Evolutionary conservation across 2,797 vertebrate genomes (phyloP), one percentile per base, ranked within the genome.

Genomic region (Neosilurus mollespiculum): DNA sequence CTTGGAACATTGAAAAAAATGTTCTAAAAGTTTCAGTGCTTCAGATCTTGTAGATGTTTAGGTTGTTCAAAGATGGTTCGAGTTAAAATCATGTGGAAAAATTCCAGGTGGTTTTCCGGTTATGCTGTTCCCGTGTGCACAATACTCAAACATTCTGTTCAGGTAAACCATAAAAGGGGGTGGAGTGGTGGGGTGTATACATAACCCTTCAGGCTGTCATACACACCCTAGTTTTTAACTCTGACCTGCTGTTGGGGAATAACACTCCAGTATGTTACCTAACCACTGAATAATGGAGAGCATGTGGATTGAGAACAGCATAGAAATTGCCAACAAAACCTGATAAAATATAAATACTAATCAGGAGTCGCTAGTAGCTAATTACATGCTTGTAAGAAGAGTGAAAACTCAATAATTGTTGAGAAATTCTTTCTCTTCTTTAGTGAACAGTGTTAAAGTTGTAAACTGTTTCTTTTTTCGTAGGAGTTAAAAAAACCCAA

Each of bases 171-270:
- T 51, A 51, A 51, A 51, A 18, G 15, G 37, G 20, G 67, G 43
- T 43, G 43, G 43, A 43, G 43, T 43, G 4, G 43, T 43, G 43
- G 43, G 43, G 43, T 5, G 43, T 43, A 43, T 43, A 43, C 43
- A 43, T 61, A 71, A 75, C 24, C 16, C 81, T 64, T 67, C 49
- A 78, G 82, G 75, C 64, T 34, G n/a, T 83, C 56, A 34, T 79
- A 72, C 43, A 72, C 67, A 79, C 43, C 4, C 43, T 20, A 56
- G 26, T 53, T 79, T 53, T 14, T 12, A 54, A 83, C 56, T 79
- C 49, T 71, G 1, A 71, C 37, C 58, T 83, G 11, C 37, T 78
- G 64, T 18, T 75, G 37, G 9, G 30, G 61, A 22, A 20, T 26
- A 69, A 62, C 37, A n/a, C 22, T 49, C 16, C 5, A 49, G 67